Conservation (phyloP, 2,888 invertebrate genomes). For the Sphecodes monilicornis region DNA sequence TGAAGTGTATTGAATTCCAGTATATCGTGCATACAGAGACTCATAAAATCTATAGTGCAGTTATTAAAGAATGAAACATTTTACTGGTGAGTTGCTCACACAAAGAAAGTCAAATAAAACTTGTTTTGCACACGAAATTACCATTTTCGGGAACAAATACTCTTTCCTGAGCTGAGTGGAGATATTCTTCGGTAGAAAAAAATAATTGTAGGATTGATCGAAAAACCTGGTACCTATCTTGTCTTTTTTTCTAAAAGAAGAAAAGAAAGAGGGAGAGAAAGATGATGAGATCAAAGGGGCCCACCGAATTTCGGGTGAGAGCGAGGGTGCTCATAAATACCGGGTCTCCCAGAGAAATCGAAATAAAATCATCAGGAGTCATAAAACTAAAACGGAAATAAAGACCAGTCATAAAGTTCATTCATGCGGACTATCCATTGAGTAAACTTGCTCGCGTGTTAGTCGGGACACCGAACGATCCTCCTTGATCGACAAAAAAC, state of each 20-base stretch:
- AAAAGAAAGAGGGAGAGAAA: background rate
- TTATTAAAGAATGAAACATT: too few species aligned
- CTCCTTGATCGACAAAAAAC: background rate
- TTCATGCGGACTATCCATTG: slow-evolving; percentile 77
- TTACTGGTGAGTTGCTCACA: too few species aligned
- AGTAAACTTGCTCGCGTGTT: slow-evolving; percentile 56
- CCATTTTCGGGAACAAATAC: slow-evolving; percentile 16
- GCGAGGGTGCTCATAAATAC: slow-evolving; percentile 73
- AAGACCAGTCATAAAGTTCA: slow-evolving; percentile 79
- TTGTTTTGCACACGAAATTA: slow-evolving; percentile 17
- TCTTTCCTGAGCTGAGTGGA: background rate
- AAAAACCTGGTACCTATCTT: slow-evolving; percentile 20
- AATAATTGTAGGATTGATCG: slow-evolving; percentile 40
- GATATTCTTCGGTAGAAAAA: background rate
- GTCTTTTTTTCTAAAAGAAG: background rate
- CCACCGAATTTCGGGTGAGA: slow-evolving; percentile 72
- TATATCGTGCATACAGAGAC: too few species aligned
- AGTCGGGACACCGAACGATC: slow-evolving; percentile 52
- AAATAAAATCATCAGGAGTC: slow-evolving; percentile 79
- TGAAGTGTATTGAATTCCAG: background rate
- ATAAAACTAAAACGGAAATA: slow-evolving; percentile 76
- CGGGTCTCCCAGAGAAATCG: slow-evolving; percentile 77
- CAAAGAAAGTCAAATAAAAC: background rate
- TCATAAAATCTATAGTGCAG: too few species aligned
- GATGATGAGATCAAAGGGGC: slow-evolving; percentile 75